Evolutionary conservation across 2,797 vertebrate species (phyloP), one percentile per base, ranked within the genome.

Genomic region (Chiroxiphia lanceolata): DNA sequence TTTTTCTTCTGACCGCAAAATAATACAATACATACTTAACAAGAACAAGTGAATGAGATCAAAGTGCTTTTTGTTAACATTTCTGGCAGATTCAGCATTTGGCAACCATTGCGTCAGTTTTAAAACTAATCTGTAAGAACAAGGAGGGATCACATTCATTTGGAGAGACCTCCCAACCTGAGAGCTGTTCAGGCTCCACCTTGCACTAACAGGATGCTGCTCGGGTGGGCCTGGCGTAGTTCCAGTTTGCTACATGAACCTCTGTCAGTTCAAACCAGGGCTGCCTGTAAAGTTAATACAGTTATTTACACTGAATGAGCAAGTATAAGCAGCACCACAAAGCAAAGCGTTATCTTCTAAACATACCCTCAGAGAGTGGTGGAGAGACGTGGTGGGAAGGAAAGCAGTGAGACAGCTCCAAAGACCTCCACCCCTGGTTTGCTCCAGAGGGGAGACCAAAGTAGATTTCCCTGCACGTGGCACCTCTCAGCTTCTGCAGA

Each of bases 241-340:
- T 92, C 93, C 82, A 84, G 72, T 74, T 81, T 64, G 83, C 83
- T 97, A 40, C 75, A 94, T 95, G 93, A 95, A 93, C 91, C 89
- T 94, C 90, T 56, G 76, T 61, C 65, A 75, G 89, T 77, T 94
- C 91, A 95, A 77, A 86, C 72, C 0, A 1, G 65, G 84, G 84
- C 75, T 94, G 93, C 88, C 88, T 95, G 5, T 96, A 94, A 94
- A 95, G 83, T 94, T 96, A 95, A 95, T 91, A 21, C 69, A 81
- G 86, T 95, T 96, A 96, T 96, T 96, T 95, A 96, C 92, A 94
- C 50, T 60, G 92, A 89, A 87, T 19, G 69, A 96, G 61, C 95
- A 85, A 90, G 86, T 83, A 93, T 95, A 96, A 96, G 93, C 94
- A 95, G 86, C 0, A 0, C 63, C 67, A 78, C 44, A 44, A 80